Base-by-base conservation (phyloP, 2,113 vertebrate species). In the Pedionomus torquatus region DNA sequence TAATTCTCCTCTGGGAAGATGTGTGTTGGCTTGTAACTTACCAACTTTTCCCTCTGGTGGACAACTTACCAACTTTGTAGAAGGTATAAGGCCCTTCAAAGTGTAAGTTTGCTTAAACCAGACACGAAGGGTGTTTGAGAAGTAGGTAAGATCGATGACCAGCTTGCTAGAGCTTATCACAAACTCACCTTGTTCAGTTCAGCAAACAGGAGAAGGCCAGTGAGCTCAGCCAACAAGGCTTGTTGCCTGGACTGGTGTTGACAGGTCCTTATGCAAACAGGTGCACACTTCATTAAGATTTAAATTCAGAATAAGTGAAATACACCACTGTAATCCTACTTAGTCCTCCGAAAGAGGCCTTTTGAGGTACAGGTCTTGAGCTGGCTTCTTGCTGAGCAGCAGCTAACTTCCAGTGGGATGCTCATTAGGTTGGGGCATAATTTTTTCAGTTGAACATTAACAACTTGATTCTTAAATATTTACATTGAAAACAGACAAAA, bases 391-490 rank as follows among this genome's bases (percentile, higher is more conserved):
- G 48, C 52, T 72, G 46, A 93, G 24, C 6, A 49, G 23, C 39
- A 61, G 39, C 46, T 83, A 57, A 43, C 23, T 83, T 80, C 49
- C 60, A 82, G 20, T 10, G 18, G 39, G 57, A 87, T 43, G 24
- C 17, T 61, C 13, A 25, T 54, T 69, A 51, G 43, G 39, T 39
- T 49, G 48, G 48, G 39, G 11, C 17, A 26, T 13, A 43, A 6
- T 58, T 93, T 65, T 79, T 85, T 55, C 46, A 63, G 46, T 2
- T 78, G 46, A 93, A 89, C 19, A 46, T 63, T 54, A 95, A 63
- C 64, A 55, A 35, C 25, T 51, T 43, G 18, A 71, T 86, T 93
- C 43, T 63, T 84, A 51, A 49, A 24, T 41, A 82, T 89, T 90
- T 78, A 25, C 26, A 81, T 5, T 66, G 69, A 92, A 92, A 83